Evolutionary conservation across 2,113 vertebrate genomes (phyloP).

Genomic region (sheep (Ovis aries)): DNA sequence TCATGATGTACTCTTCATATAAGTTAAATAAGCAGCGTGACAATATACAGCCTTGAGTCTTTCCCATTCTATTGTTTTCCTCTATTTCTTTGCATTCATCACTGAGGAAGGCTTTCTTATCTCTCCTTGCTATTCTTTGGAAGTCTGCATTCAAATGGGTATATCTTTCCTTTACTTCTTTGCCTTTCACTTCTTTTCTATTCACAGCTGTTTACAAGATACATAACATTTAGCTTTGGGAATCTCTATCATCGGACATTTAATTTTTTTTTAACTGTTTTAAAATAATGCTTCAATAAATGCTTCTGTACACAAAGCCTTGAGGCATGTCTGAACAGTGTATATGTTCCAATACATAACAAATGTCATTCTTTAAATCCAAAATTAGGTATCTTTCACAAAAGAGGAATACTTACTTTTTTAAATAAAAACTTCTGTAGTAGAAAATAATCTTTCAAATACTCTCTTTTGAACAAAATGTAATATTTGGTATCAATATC

Average conservation of each 20-base stretch:
- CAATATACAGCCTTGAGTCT: no score
- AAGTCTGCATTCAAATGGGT: no score
- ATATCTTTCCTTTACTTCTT: no score
- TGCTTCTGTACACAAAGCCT: background rate
- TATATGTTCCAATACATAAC: background rate
- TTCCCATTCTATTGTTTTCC: no score
- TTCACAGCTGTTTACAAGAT: no score
- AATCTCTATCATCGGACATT: background rate
- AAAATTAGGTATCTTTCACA: background rate
- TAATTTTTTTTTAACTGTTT: background rate
- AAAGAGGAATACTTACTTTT: background rate
- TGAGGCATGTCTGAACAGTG: background rate
- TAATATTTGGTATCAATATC: background rate
- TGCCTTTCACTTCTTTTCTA: no score
- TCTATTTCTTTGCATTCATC: no score
- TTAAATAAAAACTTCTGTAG: background rate
- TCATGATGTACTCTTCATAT: no score
- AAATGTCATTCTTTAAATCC: constrained; percentile 21
- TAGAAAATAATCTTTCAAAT: background rate
- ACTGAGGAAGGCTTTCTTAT: no score
- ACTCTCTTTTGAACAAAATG: background rate
- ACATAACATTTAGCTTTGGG: background rate
- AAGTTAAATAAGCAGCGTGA: no score
- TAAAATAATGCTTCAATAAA: background rate
- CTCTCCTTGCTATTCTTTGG: no score